These are phyloP conservation scores for Siphamia tubifer DNA, from an alignment of 2,113 vertebrate genomes.

Conservation along the genomic window DNA sequence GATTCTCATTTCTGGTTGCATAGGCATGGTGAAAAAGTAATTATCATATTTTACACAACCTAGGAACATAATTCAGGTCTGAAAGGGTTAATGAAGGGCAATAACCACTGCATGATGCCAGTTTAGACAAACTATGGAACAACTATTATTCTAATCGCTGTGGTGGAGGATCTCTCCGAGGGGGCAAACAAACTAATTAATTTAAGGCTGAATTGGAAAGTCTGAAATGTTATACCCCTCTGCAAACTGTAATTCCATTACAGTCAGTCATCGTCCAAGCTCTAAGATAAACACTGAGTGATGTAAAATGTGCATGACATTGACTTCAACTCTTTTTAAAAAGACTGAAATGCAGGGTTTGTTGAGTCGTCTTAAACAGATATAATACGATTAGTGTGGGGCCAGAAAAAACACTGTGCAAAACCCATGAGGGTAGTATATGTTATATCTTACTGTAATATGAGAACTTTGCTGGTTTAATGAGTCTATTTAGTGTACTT, in stretches of 20 bases:
- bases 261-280: constrained; percentile 1
- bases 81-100: no score
- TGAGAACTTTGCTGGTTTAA: neutral
- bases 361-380: constrained; percentile 1
- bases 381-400: neutral
- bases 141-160: constrained; percentile 48
- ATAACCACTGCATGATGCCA: constrained; percentile 26
- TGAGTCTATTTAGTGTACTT: constrained; percentile 24
- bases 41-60: no score
- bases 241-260: constrained; percentile 37
- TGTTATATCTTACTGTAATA: neutral
- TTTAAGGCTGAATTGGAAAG: constrained; percentile 38
- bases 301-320: constrained; percentile 25
- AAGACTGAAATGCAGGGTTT: neutral
- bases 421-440: neutral
- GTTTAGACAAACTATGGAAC: constrained; percentile 21
- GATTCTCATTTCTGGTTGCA: no score
- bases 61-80: no score
- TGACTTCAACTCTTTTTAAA: constrained; percentile 25
- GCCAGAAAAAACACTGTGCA: neutral
- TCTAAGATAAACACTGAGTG: constrained; percentile 38
- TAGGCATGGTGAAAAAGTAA: no score
- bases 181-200: constrained; percentile 31
- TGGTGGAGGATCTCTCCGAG: constrained; percentile 22
- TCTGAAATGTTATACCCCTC: constrained; percentile 38